Evolutionary conservation across 2,113 vertebrate genomes (phyloP).

Genomic region (western clawed frog (Xenopus tropicalis)): UCB_Xtro_10.0 CM004447.2:101782001-101782500

Average conservation of each 20-base stretch:
- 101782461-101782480: constrained; percentile 43
- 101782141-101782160: not conserved
- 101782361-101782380: not conserved
- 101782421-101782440: constrained; percentile 43
- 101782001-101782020: not conserved
- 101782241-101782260: not conserved
- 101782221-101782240: not conserved
- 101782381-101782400: constrained; percentile 37
- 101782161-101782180: not conserved
- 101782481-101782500: constrained; percentile 41
- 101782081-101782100: not conserved
- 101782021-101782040: not conserved
- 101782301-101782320: not conserved
- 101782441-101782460: constrained; percentile 45
- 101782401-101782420: constrained; percentile 27
- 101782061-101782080: not conserved
- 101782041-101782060: not conserved
- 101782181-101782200: not conserved
- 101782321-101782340: constrained; percentile 8
- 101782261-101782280: not conserved
- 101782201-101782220: not conserved
- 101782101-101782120: not conserved
- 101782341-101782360: constrained; percentile 1
- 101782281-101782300: not conserved
- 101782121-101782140: not conserved